Percentiles rank a stretch among this genome's conserved stretches.
These are phyloP conservation scores for Karalla daura DNA, from an alignment of 2,797 vertebrate genomes.

Conservation along the genomic window DNA sequence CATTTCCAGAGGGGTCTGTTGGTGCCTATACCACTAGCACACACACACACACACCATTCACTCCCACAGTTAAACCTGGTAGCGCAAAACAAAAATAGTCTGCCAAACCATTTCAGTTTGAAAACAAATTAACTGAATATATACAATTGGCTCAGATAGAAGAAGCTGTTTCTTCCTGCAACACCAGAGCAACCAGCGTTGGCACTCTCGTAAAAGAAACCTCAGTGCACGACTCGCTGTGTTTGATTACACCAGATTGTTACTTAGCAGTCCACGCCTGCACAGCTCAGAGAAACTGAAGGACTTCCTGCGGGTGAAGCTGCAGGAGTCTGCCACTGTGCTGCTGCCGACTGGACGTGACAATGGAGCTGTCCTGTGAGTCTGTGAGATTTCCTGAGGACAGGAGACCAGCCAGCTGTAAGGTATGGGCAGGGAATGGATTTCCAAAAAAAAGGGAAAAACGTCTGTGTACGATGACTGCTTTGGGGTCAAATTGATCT, in stretches of 20 bases:
- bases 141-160: not conserved
- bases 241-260: conserved; percentile 66
- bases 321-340: not conserved
- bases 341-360: not conserved
- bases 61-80: too few species aligned
- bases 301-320: not conserved
- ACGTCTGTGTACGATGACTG: too few species aligned
- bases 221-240: conserved; percentile 37
- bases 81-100: too few species aligned
- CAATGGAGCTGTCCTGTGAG: conserved; percentile 69
- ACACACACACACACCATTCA: too few species aligned
- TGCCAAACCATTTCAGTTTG: too few species aligned
- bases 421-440: conserved; percentile 56
- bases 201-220: conserved; percentile 70
- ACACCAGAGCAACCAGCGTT: conserved; percentile 70
- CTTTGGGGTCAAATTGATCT: too few species aligned
- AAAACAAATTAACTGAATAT: too few species aligned
- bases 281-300: not conserved
- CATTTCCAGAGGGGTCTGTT: too few species aligned
- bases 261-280: conserved; percentile 53
- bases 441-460: not conserved
- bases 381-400: conserved; percentile 57
- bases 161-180: not conserved
- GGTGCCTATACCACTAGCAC: too few species aligned
- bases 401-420: conserved; percentile 72